Percentiles rank a stretch among this genome's conserved stretches.
Conservation (phyloP, 2,797 vertebrate species). For the Sebastes paucispinis region DNA sequence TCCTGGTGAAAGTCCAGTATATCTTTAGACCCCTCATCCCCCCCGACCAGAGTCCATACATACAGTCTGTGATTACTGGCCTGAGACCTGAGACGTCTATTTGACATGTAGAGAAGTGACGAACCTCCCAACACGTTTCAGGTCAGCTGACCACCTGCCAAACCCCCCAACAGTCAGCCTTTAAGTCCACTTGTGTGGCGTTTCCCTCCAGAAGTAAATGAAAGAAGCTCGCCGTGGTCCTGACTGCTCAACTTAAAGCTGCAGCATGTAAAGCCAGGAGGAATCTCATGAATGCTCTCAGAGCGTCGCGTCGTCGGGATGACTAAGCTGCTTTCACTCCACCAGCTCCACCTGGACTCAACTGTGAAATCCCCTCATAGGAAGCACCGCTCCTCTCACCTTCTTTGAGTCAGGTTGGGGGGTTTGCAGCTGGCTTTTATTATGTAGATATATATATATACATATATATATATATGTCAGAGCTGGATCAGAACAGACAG, state of each 20-base stretch:
- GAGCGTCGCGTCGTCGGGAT: conserved; percentile 36
- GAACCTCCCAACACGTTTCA: not conserved
- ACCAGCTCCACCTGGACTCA: conserved; percentile 39
- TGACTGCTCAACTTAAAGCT: conserved; percentile 4
- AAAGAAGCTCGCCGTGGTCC: not conserved
- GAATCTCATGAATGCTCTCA: conserved; percentile 51
- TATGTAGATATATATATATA: not conserved
- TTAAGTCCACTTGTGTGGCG: not conserved
- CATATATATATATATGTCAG: not conserved
- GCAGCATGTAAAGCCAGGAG: conserved; percentile 33
- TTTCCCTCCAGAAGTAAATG: not conserved
- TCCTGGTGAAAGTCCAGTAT: too few relatives aligned
- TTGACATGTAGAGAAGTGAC: too few relatives aligned
- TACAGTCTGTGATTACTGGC: not conserved
- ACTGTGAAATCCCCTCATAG: conserved; percentile 48
- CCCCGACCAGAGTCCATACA: too few relatives aligned
- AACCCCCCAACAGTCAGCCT: not conserved
- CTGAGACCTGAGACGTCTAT: not conserved
- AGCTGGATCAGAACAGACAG: not conserved
- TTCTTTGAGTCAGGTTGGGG: conserved; percentile 16
- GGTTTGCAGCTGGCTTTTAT: not conserved
- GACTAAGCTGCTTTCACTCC: conserved; percentile 54
- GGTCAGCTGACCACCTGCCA: not conserved
- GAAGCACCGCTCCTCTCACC: not conserved
- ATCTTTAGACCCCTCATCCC: too few relatives aligned